These are phyloP conservation scores for Bacillus rossius DNA, from an alignment of 1,140 invertebrate species.

Conservation along the genomic window DNA sequence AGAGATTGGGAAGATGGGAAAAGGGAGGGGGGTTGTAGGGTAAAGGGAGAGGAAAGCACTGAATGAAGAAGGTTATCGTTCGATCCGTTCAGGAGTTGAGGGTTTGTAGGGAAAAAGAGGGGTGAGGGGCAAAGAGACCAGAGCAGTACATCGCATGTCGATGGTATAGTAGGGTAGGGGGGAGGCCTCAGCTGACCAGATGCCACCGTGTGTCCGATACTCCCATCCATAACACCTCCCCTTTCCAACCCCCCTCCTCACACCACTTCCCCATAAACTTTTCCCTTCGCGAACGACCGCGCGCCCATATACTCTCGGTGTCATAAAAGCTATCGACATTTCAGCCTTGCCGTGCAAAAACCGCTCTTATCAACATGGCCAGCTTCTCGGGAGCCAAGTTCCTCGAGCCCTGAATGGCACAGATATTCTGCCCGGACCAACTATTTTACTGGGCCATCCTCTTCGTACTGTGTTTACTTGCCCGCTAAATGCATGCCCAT, in stretches of 20 bases:
- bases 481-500: no score
- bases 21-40: no score
- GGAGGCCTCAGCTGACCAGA: not conserved
- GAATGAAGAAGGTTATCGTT: no score
- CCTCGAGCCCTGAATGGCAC: no score
- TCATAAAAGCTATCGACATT: conserved; percentile 14
- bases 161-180: not conserved
- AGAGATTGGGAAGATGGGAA: no score
- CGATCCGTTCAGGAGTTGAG: not conserved
- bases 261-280: not conserved
- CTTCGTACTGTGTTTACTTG: no score
- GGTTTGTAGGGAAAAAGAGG: not conserved
- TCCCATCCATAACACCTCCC: conserved; percentile 6
- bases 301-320: not conserved
- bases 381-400: not conserved
- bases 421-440: no score
- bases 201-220: conserved; percentile 4
- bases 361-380: not conserved
- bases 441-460: no score
- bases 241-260: not conserved
- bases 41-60: no score
- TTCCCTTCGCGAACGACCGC: not conserved
- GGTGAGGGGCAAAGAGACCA: not conserved
- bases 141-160: not conserved
- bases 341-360: not conserved